Evolutionary conservation across 2,888 invertebrate genomes (phyloP), one percentile per base, ranked within the genome.

Genomic region (Crocallis elinguaria): DNA sequence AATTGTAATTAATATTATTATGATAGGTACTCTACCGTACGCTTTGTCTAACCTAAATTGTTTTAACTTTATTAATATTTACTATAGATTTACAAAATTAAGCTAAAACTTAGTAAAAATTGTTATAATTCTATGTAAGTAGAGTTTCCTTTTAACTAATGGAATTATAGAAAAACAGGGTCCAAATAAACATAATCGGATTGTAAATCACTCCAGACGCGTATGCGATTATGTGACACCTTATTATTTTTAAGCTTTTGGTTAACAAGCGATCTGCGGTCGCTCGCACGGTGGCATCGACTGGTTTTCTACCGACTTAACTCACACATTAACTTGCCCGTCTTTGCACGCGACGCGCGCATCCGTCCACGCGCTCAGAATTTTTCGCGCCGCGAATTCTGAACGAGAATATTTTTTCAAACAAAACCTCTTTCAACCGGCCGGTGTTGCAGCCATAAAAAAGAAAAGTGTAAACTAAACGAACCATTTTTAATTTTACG

Each of bases 321-420:
- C 73, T 73, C 74, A 66, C 79, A 78, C 87, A 88, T 84, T 84
- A 71, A 77, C 82, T 77, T 71, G 73, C 62, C 60, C 77, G 82
- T 63, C 77, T 67, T 62, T 60, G 80, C 85, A 84, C 86, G 87
- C 87, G 87, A 84, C 88, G 87, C 88, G 79, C 88, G 87, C 81
- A 73, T 80, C 75, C 72, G 70, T 59, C 45, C 60, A 75, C 80
- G 82, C 85, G 84, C 77, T 76, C 75, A 62, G 73, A 75, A 79
- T 71, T 69, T 79, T 84, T 82, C 84, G 82, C 86, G 82, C 71
- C 81, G 83, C 81, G 77, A 80, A 80, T 70, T 78, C 64, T 64
- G 71, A 70, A 19, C 55, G 56, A 45, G 43, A 35, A 50, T 35
- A 29, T 11, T 57, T 60, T 60, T 58, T 53, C 51, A 48, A 57